Base-by-base conservation (phyloP, 2,113 vertebrate genomes). In the Deroptyus accipitrinus region DNA sequence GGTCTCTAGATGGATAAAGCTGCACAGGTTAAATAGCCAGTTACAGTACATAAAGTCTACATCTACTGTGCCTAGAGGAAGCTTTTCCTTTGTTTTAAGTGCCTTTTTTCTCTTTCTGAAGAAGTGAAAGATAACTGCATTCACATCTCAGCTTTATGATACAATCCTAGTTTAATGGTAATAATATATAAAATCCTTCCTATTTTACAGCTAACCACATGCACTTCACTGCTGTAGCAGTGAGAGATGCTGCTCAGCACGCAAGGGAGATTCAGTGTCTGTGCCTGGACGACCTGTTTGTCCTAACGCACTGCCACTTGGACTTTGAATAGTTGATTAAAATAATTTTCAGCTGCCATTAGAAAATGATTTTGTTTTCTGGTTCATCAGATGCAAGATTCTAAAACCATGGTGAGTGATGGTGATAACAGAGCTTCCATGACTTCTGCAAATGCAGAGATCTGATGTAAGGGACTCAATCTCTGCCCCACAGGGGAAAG, bases 31-130 rank as follows among this genome's bases (percentile, higher is more conserved):
- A 97, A 92, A 94, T 9, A 90, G 80, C 79, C 79, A 69, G 94
- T 92, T 95, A 90, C 91, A 95, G 90, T 44, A 94, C 86, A 95
- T 96, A 94, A 96, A 97, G n/a, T 93, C 96, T 94, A 92, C 73
- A 91, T 55, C 67, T 86, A 79, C 44, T 86, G 39, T 92, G 88
- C 88, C 91, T 46, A 84, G 61, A 89, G 51, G 55, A 93, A 94
- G 69, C 20, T 96, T 94, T 81, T 41, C 59, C 25, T 23, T 74
- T 68, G 39, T 52, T 96, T 93, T 64, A 94, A 91, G 46, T 35
- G 76, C 44, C 27, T 37, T 74, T 90, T 64, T 83, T 49, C 25
- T 44, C 37, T 81, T 72, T 17, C 51, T 28, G 35, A 76, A 88
- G 75, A 95, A 88, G 37, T 80, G 49, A 86, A 92, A 83, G 82